A percentile compares a stretch with the other conserved stretches of the same genome.
Evolutionary conservation across 2,113 vertebrate genomes (phyloP).

Genomic region (Eretmochelys imbricata): DNA sequence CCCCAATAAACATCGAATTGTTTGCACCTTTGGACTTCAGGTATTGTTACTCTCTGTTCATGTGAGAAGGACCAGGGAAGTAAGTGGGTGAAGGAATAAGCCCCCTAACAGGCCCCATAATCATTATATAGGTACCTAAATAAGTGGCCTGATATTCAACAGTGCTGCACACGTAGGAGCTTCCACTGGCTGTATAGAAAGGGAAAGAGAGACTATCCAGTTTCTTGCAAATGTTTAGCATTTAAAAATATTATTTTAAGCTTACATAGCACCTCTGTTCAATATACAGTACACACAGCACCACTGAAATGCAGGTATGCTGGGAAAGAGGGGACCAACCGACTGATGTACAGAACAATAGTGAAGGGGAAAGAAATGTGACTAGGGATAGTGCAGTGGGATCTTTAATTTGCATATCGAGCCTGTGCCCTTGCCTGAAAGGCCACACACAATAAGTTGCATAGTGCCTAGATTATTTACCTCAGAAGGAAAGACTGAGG

Average conservation of each 20-base stretch:
- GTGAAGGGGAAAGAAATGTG: not conserved
- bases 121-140: rapidly evolving
- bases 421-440: not conserved
- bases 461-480: not conserved
- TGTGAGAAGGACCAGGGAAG: too few species aligned
- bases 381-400: not conserved
- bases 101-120: not conserved
- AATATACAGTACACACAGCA: not conserved
- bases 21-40: too few species aligned
- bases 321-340: not conserved
- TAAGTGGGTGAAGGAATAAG: too few species aligned
- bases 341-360: not conserved
- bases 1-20: too few species aligned
- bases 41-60: too few species aligned
- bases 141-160: not conserved
- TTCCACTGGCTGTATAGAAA: not conserved
- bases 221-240: not conserved
- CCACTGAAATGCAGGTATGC: not conserved
- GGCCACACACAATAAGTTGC: not conserved
- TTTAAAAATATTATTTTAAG: not conserved
- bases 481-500: not conserved
- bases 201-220: not conserved
- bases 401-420: not conserved
- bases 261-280: not conserved
- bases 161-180: not conserved